phyloP scores from a whole-genome alignment of 2,113 vertebrate genomes.

The Oxyura jamaicensis region DNA sequence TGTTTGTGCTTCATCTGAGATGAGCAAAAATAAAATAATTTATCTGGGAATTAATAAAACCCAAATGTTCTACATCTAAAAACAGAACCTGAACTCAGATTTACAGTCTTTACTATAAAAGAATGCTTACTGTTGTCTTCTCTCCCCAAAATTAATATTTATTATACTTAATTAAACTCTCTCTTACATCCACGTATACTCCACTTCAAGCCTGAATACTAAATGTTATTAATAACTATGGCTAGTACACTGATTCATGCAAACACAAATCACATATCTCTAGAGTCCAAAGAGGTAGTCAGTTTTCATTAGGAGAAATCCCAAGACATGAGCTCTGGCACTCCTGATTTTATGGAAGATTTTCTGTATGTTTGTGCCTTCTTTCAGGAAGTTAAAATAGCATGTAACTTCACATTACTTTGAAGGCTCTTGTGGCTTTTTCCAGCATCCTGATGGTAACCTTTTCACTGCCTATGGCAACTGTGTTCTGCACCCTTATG shows the following conservation, averaged over 20 bases:
- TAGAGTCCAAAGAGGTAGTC: not conserved
- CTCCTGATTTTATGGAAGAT: not conserved
- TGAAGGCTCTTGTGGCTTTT: not conserved
- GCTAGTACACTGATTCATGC: not conserved
- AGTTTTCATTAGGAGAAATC: not conserved
- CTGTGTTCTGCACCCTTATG: not conserved
- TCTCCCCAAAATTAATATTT: not conserved
- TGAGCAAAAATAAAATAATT: not conserved
- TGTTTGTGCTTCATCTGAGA: not conserved
- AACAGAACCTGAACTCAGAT: not conserved
- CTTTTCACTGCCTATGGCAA: not conserved
- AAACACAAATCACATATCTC: not conserved
- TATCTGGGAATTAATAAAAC: not conserved
- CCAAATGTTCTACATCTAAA: not conserved
- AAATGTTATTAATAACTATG: conserved; percentile 3
- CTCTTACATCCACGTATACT: not conserved
- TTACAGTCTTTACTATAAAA: not conserved
- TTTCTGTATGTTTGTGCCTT: not conserved
- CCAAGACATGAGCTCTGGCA: not conserved
- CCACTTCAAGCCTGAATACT: conserved; percentile 1
- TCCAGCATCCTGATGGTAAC: not conserved
- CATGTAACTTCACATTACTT: not conserved
- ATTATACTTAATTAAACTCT: not conserved
- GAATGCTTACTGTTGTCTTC: not conserved
- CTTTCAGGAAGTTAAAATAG: not conserved